These are phyloP conservation scores for Syngnathus acus DNA, from an alignment of 2,797 vertebrate species.

Conservation along the genomic window DNA sequence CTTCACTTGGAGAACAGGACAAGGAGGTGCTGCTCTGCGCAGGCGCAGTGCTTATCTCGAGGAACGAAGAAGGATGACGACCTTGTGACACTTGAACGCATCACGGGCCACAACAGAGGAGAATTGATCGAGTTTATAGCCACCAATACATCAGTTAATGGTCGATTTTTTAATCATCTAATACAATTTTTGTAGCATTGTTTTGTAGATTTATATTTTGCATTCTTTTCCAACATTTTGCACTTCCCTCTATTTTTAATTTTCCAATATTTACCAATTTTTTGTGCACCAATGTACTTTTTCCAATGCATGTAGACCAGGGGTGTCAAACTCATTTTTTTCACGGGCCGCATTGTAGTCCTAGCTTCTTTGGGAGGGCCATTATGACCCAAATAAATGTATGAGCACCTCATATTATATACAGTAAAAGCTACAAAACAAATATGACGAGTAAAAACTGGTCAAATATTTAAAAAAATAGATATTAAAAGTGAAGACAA, in stretches of 20 bases:
- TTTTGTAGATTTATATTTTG: neutral
- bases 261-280: no score
- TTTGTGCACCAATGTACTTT: neutral
- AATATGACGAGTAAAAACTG: no score
- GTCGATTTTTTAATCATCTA: neutral
- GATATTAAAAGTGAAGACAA: no score
- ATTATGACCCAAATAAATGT: no score
- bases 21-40: neutral
- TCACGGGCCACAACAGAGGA: neutral
- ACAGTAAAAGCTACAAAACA: no score
- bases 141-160: neutral
- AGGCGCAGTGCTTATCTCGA: neutral
- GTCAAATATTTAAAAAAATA: no score
- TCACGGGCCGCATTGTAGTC: no score
- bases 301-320: neutral
- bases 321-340: no score
- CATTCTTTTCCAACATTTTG: no score
- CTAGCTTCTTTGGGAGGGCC: no score
- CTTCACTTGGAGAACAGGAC: neutral
- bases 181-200: neutral
- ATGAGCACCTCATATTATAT: no score
- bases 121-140: neutral
- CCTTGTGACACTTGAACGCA: constrained; percentile 4
- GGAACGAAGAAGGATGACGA: neutral
- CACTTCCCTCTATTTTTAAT: no score